Conservation (phyloP, 2,113 vertebrate species). For the Oophaga pumilio region DNA sequence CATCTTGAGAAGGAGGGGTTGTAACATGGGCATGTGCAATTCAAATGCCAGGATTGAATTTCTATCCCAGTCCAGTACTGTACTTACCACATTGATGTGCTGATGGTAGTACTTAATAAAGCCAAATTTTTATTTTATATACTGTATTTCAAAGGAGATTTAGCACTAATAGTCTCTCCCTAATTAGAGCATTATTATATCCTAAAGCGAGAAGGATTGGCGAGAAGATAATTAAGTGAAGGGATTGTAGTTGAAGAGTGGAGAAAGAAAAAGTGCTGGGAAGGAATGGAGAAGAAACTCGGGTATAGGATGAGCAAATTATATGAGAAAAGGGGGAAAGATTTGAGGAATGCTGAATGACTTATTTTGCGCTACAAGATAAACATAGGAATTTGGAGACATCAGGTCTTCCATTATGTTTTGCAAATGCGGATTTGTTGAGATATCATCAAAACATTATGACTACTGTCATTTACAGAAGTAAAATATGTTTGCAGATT, state of each 20-base stretch:
- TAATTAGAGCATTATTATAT: background rate
- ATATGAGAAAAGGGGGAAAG: background rate
- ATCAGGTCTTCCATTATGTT: background rate
- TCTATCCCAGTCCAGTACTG: too few relatives aligned
- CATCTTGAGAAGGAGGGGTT: too few relatives aligned
- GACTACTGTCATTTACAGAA: conserved; percentile 28
- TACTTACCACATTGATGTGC: too few relatives aligned
- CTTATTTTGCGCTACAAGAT: background rate
- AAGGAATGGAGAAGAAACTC: background rate
- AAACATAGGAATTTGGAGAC: background rate
- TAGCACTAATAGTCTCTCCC: too few relatives aligned
- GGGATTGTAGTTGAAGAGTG: background rate
- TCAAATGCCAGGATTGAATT: too few relatives aligned
- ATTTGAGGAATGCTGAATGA: background rate
- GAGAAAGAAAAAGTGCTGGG: background rate
- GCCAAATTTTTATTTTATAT: background rate
- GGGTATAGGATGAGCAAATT: background rate
- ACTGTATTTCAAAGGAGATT: background rate
- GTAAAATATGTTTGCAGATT: conserved; percentile 45
- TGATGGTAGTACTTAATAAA: too few relatives aligned
- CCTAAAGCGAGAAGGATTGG: background rate
- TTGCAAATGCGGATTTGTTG: conserved; percentile 22
- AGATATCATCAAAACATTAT: conserved; percentile 30
- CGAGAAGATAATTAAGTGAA: background rate
- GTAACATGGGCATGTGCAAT: too few relatives aligned